phyloP scores from a whole-genome alignment of 2,797 vertebrate genomes.

The Gymnopithys bicolor region DNA sequence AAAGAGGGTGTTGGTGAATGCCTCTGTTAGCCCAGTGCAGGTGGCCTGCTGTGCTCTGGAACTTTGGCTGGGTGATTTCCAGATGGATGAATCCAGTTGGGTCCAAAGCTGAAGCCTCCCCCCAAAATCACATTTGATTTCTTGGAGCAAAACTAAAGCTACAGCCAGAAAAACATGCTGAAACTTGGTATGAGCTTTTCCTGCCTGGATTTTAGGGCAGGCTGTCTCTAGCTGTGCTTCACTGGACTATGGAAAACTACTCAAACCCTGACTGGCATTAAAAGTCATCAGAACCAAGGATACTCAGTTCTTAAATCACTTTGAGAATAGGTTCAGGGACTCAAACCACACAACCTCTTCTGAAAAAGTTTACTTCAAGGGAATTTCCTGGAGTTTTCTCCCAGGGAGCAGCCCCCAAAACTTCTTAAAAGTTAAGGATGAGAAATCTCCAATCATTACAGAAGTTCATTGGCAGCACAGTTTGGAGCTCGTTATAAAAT shows the following conservation, averaged over 20 bases:
- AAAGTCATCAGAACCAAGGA: neutral
- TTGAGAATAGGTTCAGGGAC: neutral
- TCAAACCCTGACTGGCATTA: neutral
- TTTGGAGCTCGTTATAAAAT: slow-evolving; percentile 46
- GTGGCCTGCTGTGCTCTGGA: neutral
- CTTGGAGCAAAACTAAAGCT: neutral
- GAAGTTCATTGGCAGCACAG: neutral
- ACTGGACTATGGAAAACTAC: neutral
- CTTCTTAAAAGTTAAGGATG: neutral
- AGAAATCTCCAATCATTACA: neutral
- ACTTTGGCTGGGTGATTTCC: neutral
- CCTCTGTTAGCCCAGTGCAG: neutral
- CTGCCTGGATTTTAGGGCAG: neutral
- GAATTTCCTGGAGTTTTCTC: neutral
- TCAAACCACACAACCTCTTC: neutral
- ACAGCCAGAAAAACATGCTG: neutral
- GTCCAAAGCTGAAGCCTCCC: neutral
- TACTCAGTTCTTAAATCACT: neutral
- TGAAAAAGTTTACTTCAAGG: neutral
- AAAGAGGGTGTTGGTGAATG: neutral
- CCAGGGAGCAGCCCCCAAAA: neutral
- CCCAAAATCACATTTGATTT: neutral
- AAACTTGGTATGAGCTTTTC: neutral
- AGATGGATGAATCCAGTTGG: neutral
- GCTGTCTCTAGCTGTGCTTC: neutral